phyloP scores from a whole-genome alignment of 2,888 invertebrate species.

The Diogma glabrata region DNA sequence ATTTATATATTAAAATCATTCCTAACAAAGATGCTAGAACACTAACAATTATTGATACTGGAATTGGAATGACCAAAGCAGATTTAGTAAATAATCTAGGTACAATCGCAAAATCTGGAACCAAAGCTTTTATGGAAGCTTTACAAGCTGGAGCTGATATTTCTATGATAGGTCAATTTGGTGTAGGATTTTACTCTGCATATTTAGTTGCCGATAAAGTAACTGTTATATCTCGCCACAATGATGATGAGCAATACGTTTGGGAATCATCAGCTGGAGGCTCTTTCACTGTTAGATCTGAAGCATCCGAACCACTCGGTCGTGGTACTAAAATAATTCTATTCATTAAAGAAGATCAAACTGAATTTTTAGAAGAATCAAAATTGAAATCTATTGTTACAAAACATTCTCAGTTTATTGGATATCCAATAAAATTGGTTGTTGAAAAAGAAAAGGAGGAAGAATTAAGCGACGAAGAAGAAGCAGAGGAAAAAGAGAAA shows the following conservation, averaged over 20 bases:
- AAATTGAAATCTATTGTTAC: conserved; percentile 95
- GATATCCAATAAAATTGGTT: conserved; percentile 91
- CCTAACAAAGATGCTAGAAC: conserved; percentile 94
- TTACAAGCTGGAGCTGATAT: conserved; percentile 98
- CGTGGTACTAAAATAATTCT: conserved; percentile 93
- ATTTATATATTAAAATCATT: conserved; percentile 89
- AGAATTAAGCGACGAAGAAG: conserved; percentile 89
- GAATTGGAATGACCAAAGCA: conserved; percentile 99
- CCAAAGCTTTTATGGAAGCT: conserved; percentile 99
- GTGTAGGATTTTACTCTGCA: conserved; percentile 99
- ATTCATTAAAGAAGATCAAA: conserved; percentile 90
- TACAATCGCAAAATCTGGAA: conserved; percentile 98
- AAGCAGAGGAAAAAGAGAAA: conserved; percentile 61
- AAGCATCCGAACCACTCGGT: conserved; percentile 67
- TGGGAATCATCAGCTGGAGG: conserved; percentile 99
- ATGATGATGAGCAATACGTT: conserved; percentile 95
- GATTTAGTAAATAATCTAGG: conserved; percentile 97
- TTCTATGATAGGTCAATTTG: conserved; percentile 99
- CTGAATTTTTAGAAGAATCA: conserved; percentile 87
- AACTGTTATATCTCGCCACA: conserved; percentile 87
- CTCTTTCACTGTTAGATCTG: conserved; percentile 82
- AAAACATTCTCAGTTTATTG: conserved; percentile 98
- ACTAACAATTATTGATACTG: conserved; percentile 88
- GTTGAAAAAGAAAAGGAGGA: conserved; percentile 96
- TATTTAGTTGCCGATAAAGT: conserved; percentile 93